These are phyloP conservation scores for Drosophila kanekoi DNA, from an alignment of 2,888 invertebrate genomes.

Conservation along the genomic window DNA sequence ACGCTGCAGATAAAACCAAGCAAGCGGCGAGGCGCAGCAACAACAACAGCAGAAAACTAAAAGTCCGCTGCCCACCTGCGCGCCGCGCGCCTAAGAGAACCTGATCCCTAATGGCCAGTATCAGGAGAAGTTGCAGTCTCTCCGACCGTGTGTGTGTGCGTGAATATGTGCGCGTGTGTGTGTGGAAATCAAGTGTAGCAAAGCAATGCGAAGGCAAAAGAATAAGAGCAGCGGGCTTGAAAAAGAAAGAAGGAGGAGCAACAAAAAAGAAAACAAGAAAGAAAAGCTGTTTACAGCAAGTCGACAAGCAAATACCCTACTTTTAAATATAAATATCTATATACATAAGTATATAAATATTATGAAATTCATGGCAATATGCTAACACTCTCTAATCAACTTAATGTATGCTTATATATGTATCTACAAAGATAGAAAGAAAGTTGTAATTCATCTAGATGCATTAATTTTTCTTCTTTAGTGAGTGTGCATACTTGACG, in stretches of 20 bases:
- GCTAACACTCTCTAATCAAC: neutral
- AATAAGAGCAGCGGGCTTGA: slow-evolving; percentile 64
- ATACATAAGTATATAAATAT: neutral
- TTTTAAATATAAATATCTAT: fast-evolving
- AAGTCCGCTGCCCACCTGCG: slow-evolving; percentile 67
- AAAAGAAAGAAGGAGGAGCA: slow-evolving; percentile 38
- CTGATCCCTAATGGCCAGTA: slow-evolving; percentile 77
- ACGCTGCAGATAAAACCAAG: slow-evolving; percentile 69
- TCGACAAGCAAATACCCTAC: slow-evolving; percentile 13
- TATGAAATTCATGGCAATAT: neutral
- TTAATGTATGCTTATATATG: too few species aligned
- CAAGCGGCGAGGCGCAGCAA: slow-evolving; percentile 64
- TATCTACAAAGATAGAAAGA: too few species aligned
- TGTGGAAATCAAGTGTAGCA: slow-evolving; percentile 79
- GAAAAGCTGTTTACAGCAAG: slow-evolving; percentile 13
- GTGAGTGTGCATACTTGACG: neutral
- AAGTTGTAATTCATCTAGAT: too few species aligned
- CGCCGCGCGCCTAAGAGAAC: slow-evolving; percentile 57
- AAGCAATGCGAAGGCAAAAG: slow-evolving; percentile 69
- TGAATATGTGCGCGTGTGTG: slow-evolving; percentile 36
- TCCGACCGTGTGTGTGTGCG: slow-evolving; percentile 1
- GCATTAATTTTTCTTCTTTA: too few species aligned
- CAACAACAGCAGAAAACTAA: slow-evolving; percentile 48
- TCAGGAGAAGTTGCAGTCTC: slow-evolving; percentile 58
- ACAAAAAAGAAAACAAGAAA: slow-evolving; percentile 72